Evolutionary conservation across 2,888 invertebrate genomes (phyloP).

Genomic region (Lingula anatina): DNA sequence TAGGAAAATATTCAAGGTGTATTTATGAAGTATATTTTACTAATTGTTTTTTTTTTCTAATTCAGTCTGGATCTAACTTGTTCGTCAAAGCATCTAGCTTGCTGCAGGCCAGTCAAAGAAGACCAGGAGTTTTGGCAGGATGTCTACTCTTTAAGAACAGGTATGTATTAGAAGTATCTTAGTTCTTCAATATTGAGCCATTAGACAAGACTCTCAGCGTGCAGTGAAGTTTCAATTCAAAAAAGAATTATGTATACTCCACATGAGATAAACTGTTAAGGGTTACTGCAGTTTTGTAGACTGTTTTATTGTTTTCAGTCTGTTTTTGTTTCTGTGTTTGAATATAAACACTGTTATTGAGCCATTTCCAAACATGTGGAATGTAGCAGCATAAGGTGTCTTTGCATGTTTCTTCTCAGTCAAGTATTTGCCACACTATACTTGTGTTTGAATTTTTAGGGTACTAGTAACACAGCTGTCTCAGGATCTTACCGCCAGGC

Average conservation of each 20-base stretch:
- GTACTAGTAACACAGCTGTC: slow-evolving; percentile 32
- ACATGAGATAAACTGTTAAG: too few species aligned
- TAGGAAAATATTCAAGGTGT: too few species aligned
- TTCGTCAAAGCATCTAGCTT: slow-evolving; percentile 83
- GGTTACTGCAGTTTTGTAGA: too few species aligned
- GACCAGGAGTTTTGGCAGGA: slow-evolving; percentile 76
- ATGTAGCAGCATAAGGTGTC: not conserved
- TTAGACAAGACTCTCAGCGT: not conserved
- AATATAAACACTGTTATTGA: not conserved
- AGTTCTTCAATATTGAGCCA: too few species aligned
- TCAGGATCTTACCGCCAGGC: slow-evolving; percentile 22
- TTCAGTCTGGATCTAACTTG: slow-evolving; percentile 81
- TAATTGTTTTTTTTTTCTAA: too few species aligned
- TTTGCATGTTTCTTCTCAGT: too few species aligned
- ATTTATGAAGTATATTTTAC: too few species aligned
- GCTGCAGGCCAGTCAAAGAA: slow-evolving; percentile 76
- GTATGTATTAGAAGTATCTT: slow-evolving; percentile 56
- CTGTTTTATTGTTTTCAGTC: too few species aligned
- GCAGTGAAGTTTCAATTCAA: too few species aligned
- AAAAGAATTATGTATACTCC: too few species aligned
- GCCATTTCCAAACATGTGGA: not conserved
- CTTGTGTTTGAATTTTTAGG: too few species aligned
- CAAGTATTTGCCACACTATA: too few species aligned
- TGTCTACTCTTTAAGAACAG: slow-evolving; percentile 83
- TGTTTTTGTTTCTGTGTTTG: not conserved